phyloP scores from a whole-genome alignment of 2,113 vertebrate species.

The Rhinoderma darwinii region DNA sequence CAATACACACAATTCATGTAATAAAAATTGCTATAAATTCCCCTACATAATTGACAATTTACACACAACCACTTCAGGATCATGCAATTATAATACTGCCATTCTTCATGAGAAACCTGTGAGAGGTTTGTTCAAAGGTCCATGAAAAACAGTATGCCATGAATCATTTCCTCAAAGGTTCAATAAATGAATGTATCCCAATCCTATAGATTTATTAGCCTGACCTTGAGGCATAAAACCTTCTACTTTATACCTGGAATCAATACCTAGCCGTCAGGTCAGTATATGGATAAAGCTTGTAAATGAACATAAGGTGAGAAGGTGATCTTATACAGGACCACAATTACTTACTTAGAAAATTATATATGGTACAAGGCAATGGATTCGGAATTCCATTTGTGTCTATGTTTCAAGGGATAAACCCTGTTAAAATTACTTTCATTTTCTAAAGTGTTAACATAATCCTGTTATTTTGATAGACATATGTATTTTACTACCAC shows the following conservation, averaged over 20 bases:
- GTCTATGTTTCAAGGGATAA: background rate
- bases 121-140: background rate
- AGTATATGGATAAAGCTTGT: constrained; percentile 18
- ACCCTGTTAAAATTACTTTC: background rate
- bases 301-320: constrained; percentile 10
- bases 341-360: constrained; percentile 17
- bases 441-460: background rate
- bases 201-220: constrained; percentile 34
- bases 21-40: background rate
- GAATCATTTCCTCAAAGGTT: constrained; percentile 23
- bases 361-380: background rate
- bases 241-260: constrained; percentile 25
- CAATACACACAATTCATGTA: background rate
- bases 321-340: constrained; percentile 7
- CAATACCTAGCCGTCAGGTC: constrained; percentile 30
- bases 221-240: constrained; percentile 36
- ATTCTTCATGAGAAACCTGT: background rate
- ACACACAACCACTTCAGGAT: background rate
- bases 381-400: background rate
- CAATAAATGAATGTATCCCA: constrained; percentile 31
- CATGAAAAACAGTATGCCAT: constrained; percentile 19
- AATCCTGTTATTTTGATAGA: background rate
- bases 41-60: background rate
- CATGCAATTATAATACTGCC: no score
- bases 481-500: background rate